Evolutionary conservation across 2,113 vertebrate species (phyloP).

Genomic region (Ceyx cyanopectus): DNA sequence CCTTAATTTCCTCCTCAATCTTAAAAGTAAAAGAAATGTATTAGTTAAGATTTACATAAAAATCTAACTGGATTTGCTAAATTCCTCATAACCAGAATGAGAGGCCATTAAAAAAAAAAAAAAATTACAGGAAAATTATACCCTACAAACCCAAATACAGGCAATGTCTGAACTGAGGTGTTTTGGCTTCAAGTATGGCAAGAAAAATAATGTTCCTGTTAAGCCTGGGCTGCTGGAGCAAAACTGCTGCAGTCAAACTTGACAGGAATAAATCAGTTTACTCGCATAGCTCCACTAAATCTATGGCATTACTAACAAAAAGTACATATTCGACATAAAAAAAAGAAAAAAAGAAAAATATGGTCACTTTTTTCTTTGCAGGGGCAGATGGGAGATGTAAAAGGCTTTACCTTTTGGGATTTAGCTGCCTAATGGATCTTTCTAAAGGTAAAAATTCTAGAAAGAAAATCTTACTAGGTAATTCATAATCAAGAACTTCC

Average conservation of each 20-base stretch:
- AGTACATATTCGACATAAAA: background rate
- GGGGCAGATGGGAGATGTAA: background rate
- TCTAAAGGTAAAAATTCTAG: background rate
- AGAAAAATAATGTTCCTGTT: background rate
- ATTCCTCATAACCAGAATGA: background rate
- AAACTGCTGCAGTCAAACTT: background rate
- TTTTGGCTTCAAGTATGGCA: background rate
- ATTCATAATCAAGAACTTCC: background rate
- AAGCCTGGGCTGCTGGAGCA: background rate
- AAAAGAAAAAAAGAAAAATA: background rate
- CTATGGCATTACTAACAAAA: background rate
- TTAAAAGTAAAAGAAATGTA: slow-evolving; percentile 64
- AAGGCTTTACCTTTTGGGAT: background rate
- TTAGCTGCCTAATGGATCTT: background rate
- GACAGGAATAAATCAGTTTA: background rate
- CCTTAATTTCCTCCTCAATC: slow-evolving; percentile 92
- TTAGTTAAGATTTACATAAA: background rate
- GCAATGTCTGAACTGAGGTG: background rate
- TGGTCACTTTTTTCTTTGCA: background rate
- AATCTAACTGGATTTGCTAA: background rate
- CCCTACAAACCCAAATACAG: background rate
- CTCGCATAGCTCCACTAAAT: background rate
- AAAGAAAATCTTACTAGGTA: background rate
- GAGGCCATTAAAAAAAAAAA: background rate
- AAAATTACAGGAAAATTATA: background rate